Conservation (phyloP, 2,888 invertebrate species). For the Vandiemenella viatica region DNA sequence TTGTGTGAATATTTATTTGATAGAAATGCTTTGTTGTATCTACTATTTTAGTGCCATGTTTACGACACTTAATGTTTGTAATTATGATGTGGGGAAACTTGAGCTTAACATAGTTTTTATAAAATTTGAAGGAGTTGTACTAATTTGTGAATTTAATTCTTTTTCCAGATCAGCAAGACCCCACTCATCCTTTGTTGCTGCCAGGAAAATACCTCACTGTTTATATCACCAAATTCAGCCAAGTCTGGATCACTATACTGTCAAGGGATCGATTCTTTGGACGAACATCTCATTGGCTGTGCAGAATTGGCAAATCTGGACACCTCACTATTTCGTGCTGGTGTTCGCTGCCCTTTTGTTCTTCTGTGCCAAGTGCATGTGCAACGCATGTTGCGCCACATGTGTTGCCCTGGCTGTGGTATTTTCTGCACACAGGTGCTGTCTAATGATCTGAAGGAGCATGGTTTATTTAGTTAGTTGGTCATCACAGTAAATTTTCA, state of each 20-base stretch:
- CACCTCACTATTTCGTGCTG: slow-evolving; percentile 48
- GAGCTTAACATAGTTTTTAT: no score
- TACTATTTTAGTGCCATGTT: no score
- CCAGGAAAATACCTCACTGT: slow-evolving; percentile 34
- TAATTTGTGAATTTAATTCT: no score
- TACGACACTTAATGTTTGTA: no score
- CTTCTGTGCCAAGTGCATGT: slow-evolving; percentile 66
- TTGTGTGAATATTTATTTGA: no score
- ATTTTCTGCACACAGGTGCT: slow-evolving; percentile 80
- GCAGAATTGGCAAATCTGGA: slow-evolving; percentile 48
- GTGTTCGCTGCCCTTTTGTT: slow-evolving; percentile 60
- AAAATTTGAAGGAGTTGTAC: no score
- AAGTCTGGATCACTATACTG: slow-evolving; percentile 37
- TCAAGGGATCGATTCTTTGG: slow-evolving; percentile 60
- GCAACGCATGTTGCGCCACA: slow-evolving; percentile 58
- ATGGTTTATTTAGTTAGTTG: slow-evolving; percentile 2
- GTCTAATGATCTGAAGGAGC: no score
- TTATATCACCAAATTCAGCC: slow-evolving; percentile 23
- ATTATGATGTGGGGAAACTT: no score
- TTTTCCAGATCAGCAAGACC: slow-evolving; percentile 27
- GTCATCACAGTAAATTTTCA: background rate
- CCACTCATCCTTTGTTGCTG: slow-evolving; percentile 35
- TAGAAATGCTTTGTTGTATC: no score
- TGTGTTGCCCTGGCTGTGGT: slow-evolving; percentile 82
- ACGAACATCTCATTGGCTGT: slow-evolving; percentile 63